Evolutionary conservation across 2,797 vertebrate genomes (phyloP).

Genomic region (Coregonus suidteri): DNA sequence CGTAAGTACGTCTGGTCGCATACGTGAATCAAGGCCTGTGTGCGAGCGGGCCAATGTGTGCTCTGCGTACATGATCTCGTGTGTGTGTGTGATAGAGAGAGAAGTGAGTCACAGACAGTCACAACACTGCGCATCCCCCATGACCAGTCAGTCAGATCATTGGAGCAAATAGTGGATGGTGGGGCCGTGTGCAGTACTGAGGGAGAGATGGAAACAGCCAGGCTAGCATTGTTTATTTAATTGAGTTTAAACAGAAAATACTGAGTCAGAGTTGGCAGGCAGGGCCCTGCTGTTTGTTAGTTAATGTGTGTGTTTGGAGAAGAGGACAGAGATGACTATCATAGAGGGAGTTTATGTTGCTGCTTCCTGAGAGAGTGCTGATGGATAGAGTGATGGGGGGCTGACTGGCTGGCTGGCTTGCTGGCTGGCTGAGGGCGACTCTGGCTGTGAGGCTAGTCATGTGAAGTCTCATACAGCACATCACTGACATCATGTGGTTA

Average conservation of each 20-base stretch:
- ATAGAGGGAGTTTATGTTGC: slow-evolving; percentile 63
- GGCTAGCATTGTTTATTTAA: slow-evolving; percentile 28
- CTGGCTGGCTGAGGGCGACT: background rate
- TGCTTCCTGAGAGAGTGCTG: slow-evolving; percentile 70
- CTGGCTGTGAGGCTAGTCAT: slow-evolving; percentile 13
- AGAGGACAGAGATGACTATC: slow-evolving; percentile 64
- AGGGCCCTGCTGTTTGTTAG: slow-evolving; percentile 15
- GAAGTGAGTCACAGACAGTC: slow-evolving; percentile 8
- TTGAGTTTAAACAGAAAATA: slow-evolving; percentile 52
- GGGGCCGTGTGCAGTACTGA: background rate
- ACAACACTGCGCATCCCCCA: background rate
- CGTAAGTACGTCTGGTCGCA: slow-evolving; percentile 8
- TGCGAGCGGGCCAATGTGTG: slow-evolving; percentile 27
- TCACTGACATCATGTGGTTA: slow-evolving; percentile 74
- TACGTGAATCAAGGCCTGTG: background rate
- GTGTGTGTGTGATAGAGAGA: slow-evolving; percentile 18
- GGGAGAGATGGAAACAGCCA: slow-evolving; percentile 23
- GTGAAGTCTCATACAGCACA: slow-evolving; percentile 43
- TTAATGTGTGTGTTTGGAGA: slow-evolving; percentile 23
- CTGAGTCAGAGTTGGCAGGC: slow-evolving; percentile 42
- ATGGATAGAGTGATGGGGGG: slow-evolving; percentile 47
- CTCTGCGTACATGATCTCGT: slow-evolving; percentile 1
- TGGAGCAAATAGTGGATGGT: too few relatives aligned
- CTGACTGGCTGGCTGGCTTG: slow-evolving; percentile 47
- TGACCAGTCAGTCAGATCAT: too few relatives aligned